Conservation (phyloP, 2,888 invertebrate genomes). For the Pecten maximus region DNA sequence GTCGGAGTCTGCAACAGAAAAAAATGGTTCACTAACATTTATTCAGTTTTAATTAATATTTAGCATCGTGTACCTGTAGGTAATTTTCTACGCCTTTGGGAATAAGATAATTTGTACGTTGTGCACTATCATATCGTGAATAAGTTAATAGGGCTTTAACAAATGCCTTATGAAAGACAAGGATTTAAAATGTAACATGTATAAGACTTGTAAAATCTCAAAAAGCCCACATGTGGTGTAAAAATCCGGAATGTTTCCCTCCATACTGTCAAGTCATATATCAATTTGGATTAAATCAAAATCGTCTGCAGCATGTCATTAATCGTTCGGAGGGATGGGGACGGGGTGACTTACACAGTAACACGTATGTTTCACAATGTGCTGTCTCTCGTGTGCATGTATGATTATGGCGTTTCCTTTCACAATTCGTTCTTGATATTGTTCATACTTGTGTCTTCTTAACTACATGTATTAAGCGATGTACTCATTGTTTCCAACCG, state of each 20-base stretch:
- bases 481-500: too few relatives aligned
- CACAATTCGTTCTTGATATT: too few relatives aligned
- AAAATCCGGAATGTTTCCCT: background rate
- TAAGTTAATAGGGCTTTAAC: background rate
- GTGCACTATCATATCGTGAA: background rate
- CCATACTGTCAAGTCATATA: background rate
- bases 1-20: too few relatives aligned
- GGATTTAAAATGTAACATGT: slow-evolving; percentile 11
- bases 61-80: background rate
- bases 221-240: slow-evolving; percentile 14
- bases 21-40: background rate
- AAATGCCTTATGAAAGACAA: background rate
- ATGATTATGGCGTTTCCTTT: too few relatives aligned
- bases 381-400: too few relatives aligned
- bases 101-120: background rate
- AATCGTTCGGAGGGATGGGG: background rate
- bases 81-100: background rate
- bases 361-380: too few relatives aligned
- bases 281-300: slow-evolving; percentile 4
- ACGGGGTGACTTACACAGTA: too few relatives aligned
- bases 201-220: background rate
- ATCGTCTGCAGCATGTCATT: background rate
- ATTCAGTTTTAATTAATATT: background rate
- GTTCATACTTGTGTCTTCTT: too few relatives aligned
- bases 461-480: too few relatives aligned